Evolutionary conservation across 2,888 invertebrate species (phyloP), one percentile per base, ranked within the genome.

Genomic region (Volucella zonaria): DNA sequence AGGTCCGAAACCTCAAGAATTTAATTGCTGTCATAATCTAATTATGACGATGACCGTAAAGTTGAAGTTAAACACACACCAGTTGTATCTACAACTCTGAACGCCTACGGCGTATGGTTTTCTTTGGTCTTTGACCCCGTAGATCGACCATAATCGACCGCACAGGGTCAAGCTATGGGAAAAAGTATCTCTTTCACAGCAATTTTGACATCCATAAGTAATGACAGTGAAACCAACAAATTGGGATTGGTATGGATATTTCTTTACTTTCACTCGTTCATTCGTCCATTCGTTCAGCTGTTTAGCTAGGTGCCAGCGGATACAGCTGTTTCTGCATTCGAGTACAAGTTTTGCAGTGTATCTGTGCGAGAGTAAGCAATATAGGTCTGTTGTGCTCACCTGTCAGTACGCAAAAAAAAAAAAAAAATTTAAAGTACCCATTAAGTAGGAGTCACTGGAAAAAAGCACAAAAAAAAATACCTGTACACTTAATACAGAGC

Each of bases 371-470:
- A 31, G 31, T 43, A 67, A 68, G 47, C 40, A 76, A 68, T 73
- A 68, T 73, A 73, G 71, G 81, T 73, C 61, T 64, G 67, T 42
- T 47, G 38, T 77, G 76, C 59, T 81, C 85, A 85, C 85, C 85
- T 85, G 81, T 77, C 76, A 67, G 81, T 67, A 62, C 62, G 71
- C 81, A 45, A 62, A 64, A 51, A 59, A 51, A 40, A n/a, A n/a
- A 14, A 12, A 38, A 3, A 62, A 40, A 6, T 0, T 31, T 31
- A 42, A 42, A 64, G 51, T 58, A 56, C 56, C 49, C 74, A 64
- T 70, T 62, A 71, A 75, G 58, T 56, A 42, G 40, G 38, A 79
- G 52, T 47, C 66, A 52, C 66, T 62, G 40, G 15, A 73, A 78
- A 61, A 49, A 31, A 49, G 3, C 18, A 52, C 12, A 31, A 38